Base-by-base conservation (phyloP, 2,113 vertebrate species). In the Gadus macrocephalus region DNA sequence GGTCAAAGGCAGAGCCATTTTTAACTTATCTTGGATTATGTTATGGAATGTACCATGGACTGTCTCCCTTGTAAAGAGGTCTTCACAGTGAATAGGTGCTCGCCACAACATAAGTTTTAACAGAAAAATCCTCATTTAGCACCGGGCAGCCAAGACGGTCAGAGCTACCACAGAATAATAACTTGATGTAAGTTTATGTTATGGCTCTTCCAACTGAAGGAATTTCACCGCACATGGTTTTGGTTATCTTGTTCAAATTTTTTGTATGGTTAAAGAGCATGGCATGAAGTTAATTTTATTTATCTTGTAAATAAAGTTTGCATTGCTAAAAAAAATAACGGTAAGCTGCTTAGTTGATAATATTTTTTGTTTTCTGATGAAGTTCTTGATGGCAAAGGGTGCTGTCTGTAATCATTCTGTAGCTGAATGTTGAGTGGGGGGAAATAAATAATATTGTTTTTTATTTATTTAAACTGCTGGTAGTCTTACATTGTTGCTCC, bases 221-320 rank as follows among this genome's bases (percentile, higher is more conserved):
- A 85, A 87, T 91, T 90, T 86, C 69, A 64, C 62, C 75, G 17
- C 53, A 90, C 92, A 94, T 90, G 93, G 89, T 94, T 76, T 91
- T 89, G 55, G 55, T 16, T 16, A 3, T 58, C n/a, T 58, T 58
- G 16, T 58, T 58, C 17, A 58, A 17, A 19, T 58, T 58, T 58
- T 58, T 58, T 5, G 31, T 92, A 92, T 91, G 85, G 82, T 88
- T 56, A 76, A 89, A 82, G 83, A 90, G 94, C 94, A 97, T 94
- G 93, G 94, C 95, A 98, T 98, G 95, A 95, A 86, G 90, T 92
- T 91, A 92, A 78, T 96, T 86, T 93, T 94, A 89, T 95, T 87
- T 92, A 93, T 83, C 25, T 15, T 88, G 93, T 98, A 97, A 98
- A 99, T 99, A 97, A 95, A 95, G 92, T 95, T 96, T 95, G 90